Base-by-base conservation (phyloP, 2,113 vertebrate genomes). In the Rhizomys pruinosus region DNA sequence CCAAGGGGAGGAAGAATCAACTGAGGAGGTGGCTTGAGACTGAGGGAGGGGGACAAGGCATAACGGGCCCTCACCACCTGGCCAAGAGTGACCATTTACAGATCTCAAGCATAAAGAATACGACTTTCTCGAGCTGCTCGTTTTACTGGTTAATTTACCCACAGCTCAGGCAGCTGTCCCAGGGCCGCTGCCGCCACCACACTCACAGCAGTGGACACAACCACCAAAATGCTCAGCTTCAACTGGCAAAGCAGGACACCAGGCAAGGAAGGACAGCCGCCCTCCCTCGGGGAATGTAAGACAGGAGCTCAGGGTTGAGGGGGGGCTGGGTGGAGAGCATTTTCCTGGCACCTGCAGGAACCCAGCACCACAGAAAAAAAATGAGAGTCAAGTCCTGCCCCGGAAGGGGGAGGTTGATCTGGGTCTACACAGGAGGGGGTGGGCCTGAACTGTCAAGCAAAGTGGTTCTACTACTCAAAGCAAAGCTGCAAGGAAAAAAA, bases 381-480 rank as follows among this genome's bases (percentile, higher is more conserved):
- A 61, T 25, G 4, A 39, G 25, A 63, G 3, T 29, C 57, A 59
- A 57, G 3, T 27, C 61, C 76, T 37, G 34, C 39, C 32, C 82
- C 27, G 55, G 16, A 7, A 73, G 63, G n/a, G n/a, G 25, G 8
- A 61, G 7, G 74, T 47, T 68, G 39, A 8, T 39, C 47, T 19
- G 79, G 34, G 52, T 59, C 47, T 52, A 69, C 29, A 3, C 20
- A 12, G 87, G 4, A 52, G 55, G 16, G 7, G 44, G 37, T 6
- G 4, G 32, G 12, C 44, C 69, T 52, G 34, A 47, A 57, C 57
- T 61, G 34, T 4, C 52, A 44, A 64, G 20, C 57, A 34, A 73
- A 47, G 37, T 23, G 8, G 1, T 7, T 9, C 7, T 15, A 13
- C 20, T 17, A 52, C 2, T n/a, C n/a, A n/a, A n/a, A n/a, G n/a